These are phyloP conservation scores for Drosophila chauvacae DNA, from an alignment of 1,140 invertebrate species.

Conservation along the genomic window DNA sequence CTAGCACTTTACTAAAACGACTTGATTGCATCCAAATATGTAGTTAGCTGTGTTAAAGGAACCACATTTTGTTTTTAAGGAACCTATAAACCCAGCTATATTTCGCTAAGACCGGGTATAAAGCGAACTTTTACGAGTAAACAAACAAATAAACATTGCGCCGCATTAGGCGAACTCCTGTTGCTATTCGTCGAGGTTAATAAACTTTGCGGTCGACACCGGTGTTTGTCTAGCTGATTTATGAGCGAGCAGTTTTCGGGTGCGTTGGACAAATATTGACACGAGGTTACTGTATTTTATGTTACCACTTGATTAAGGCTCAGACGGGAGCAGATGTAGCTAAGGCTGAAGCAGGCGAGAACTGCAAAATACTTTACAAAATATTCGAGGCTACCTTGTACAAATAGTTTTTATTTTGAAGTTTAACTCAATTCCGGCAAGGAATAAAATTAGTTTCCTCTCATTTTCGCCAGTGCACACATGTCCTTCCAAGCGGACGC, in stretches of 20 bases:
- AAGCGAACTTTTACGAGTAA: conserved; percentile 59
- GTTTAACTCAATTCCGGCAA: no score
- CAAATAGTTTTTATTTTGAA: no score
- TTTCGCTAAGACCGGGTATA: conserved; percentile 11
- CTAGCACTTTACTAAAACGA: neutral
- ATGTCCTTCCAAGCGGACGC: conserved; percentile 42
- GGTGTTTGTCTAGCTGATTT: conserved; percentile 76
- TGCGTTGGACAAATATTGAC: conserved; percentile 65
- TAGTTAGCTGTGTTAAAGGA: neutral
- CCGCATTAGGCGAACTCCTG: conserved; percentile 41
- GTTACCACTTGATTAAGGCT: conserved; percentile 62
- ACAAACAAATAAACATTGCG: conserved; percentile 65
- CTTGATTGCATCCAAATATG: neutral
- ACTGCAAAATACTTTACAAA: neutral
- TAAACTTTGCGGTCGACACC: conserved; percentile 60
- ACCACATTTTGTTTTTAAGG: conserved; percentile 1
- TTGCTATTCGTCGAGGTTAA: conserved; percentile 53
- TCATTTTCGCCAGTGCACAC: conserved; percentile 28
- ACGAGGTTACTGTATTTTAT: conserved; percentile 61
- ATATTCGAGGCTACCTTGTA: neutral
- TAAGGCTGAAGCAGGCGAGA: no score
- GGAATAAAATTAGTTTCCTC: neutral
- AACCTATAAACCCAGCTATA: conserved; percentile 10
- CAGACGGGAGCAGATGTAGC: conserved; percentile 32
- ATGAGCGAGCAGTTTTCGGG: conserved; percentile 58